Evolutionary conservation across 2,888 invertebrate genomes (phyloP), one percentile per base, ranked within the genome.

Genomic region (Schrankia costaestrigalis): DNA sequence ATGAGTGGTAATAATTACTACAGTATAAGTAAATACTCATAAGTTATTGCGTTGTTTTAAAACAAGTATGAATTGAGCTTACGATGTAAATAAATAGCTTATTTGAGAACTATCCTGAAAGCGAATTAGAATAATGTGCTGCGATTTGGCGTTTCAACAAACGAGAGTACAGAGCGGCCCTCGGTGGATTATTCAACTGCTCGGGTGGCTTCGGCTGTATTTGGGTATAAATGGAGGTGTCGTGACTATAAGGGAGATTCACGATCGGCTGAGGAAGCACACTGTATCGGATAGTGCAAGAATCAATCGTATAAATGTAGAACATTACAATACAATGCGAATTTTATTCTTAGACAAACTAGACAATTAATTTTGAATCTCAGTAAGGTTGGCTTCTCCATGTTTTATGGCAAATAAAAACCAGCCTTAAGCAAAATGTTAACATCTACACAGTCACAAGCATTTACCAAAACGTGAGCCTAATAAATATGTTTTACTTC

Each of bases 81-180:
- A 78, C 73, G 57, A 63, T 66, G 69, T 71, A 77, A 83, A 85
- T 80, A 85, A 85, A 85, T 85, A 82, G 81, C 81, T 79, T 75
- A 78, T 84, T 83, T 78, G 71, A 78, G 82, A 86, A 84, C 85
- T 78, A 85, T 83, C 78, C 74, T 65, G 76, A 74, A 78, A 76
- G 76, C 78, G 78, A 85, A 86, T 86, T 87, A 86, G 85, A 86
- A 87, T 87, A 86, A 87, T 86, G 84, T 76, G 67, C 75, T 76
- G 70, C 81, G 83, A 87, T 87, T 87, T 85, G 78, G 82, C 78
- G 70, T 85, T 84, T 80, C 83, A 78, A 83, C 86, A 82, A 84
- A 82, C 81, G 80, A 81, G 80, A 71, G 67, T 70, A 67, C 69
- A 63, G 72, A 84, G 82, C 76, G 68, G 78, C 78, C 77, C 83